phyloP scores from a whole-genome alignment of 2,888 invertebrate species.

The Rhimphoctona megacephalus region DNA sequence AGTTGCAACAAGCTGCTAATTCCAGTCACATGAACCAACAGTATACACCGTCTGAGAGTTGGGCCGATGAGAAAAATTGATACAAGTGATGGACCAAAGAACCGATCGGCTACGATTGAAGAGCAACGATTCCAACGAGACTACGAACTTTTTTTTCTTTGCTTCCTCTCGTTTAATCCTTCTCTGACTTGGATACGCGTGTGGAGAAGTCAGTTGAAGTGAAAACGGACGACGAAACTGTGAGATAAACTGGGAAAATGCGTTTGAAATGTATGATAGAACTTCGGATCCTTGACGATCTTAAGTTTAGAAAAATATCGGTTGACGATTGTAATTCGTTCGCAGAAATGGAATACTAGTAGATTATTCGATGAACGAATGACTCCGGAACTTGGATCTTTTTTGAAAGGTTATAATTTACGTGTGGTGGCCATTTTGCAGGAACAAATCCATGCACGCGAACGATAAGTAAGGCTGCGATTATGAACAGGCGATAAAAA shows the following conservation, averaged over 20 bases:
- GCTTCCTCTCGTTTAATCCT: not conserved
- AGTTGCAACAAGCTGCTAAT: slow-evolving; percentile 71
- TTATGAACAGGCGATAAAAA: not conserved
- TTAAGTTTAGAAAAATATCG: not conserved
- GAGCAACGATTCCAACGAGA: not conserved
- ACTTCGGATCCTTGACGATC: not conserved
- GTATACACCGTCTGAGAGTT: slow-evolving; percentile 75
- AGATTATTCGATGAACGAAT: not conserved
- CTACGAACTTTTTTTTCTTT: slow-evolving; percentile 2
- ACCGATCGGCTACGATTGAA: slow-evolving; percentile 46
- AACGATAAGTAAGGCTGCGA: not conserved
- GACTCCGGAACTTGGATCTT: not conserved
- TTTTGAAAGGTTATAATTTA: not conserved
- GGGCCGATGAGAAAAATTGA: slow-evolving; percentile 80
- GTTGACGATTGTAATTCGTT: not conserved
- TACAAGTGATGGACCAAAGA: slow-evolving; percentile 54
- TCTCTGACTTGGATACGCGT: not conserved
- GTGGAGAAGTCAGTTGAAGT: not conserved
- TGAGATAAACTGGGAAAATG: not conserved
- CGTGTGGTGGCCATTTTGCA: slow-evolving; percentile 6
- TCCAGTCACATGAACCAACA: slow-evolving; percentile 74
- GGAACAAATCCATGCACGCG: not conserved
- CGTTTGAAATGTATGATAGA: not conserved
- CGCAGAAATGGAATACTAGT: not conserved
- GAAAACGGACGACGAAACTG: not conserved